Evolutionary conservation across 2,797 vertebrate species (phyloP), one percentile per base, ranked within the genome.

Genomic region (Pagetopsis macropterus): DNA sequence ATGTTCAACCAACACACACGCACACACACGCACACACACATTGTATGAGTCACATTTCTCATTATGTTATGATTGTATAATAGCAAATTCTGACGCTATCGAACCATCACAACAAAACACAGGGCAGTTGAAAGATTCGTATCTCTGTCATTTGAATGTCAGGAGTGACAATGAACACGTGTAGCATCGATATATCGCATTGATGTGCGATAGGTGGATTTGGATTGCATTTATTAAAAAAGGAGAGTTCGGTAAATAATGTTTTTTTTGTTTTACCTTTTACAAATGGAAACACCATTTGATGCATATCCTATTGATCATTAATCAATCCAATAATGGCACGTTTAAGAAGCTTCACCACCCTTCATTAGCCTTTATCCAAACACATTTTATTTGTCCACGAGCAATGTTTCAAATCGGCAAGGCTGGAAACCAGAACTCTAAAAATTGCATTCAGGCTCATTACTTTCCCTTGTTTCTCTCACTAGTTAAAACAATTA

Each of bases 11-110:
- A 21, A 54, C 76, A 62, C 58, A 33, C 40, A 9, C 54, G 40
- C 14, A 51, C 70, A 64, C 37, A 58, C 55, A 51, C 76, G 44
- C 68, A 70, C 54, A 62, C 49, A 76, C 76, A 73, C 55, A 65
- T 52, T 48, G 78, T 58, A 78, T 68, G 83, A 87, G 67, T 84
- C 72, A 82, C 88, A 87, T 84, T 84, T 81, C 58, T 81, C 63
- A 60, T 78, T 79, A 40, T 57, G 66, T 83, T 73, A 74, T 78
- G 85, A 88, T 89, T 88, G 71, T 86, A 88, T 87, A 83, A 82
- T 59, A 87, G 86, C 83, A 82, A 83, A 87, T 72, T 70, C 48
- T 57, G 61, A 67, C n/a, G n/a, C 63, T 44, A 84, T 85, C 40
- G 1, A 37, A 64, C 78, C n/a, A 78, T 80, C 75, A 82, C 64